Evolutionary conservation across 2,888 invertebrate genomes (phyloP).

Genomic region (Parasteatoda lunata): DNA sequence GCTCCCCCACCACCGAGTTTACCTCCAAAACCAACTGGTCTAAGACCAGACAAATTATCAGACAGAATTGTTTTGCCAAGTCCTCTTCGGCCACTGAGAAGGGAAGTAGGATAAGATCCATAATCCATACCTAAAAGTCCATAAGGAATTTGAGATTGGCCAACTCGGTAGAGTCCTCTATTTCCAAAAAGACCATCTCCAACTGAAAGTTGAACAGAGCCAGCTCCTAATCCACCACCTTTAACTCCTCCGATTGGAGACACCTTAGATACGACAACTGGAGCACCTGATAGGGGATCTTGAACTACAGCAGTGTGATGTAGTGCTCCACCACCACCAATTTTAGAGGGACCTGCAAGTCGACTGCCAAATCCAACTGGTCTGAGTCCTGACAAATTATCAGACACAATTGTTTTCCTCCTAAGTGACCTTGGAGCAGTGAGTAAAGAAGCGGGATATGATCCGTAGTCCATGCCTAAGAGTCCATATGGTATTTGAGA

Average conservation of each 20-base stretch:
- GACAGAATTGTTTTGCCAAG: slow-evolving; percentile 24
- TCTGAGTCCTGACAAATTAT: slow-evolving; percentile 49
- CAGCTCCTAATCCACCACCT: slow-evolving; percentile 35
- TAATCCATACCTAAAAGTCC: slow-evolving; percentile 56
- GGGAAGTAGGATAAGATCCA: slow-evolving; percentile 41
- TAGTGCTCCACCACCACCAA: slow-evolving; percentile 16
- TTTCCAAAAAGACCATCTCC: slow-evolving; percentile 45
- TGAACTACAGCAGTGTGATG: slow-evolving; percentile 51
- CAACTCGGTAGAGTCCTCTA: slow-evolving; percentile 44
- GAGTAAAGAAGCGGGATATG: slow-evolving; percentile 41
- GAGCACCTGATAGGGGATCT: slow-evolving; percentile 31
- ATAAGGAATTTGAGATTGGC: slow-evolving; percentile 43
- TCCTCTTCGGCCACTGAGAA: slow-evolving; percentile 38
- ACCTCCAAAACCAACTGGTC: too few relatives aligned
- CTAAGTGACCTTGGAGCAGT: slow-evolving; percentile 22
- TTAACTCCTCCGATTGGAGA: slow-evolving; percentile 24
- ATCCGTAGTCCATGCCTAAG: slow-evolving; percentile 44
- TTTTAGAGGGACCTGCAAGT: not conserved
- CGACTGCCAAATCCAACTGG: slow-evolving; percentile 20
- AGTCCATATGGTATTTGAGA: slow-evolving; percentile 47
- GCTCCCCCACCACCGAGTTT: too few relatives aligned
- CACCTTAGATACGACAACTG: slow-evolving; percentile 28
- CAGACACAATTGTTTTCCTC: slow-evolving; percentile 28
- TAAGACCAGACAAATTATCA: too few relatives aligned
- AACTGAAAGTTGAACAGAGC: slow-evolving; percentile 35